These are phyloP conservation scores for Engystomops pustulosus DNA, from an alignment of 2,113 vertebrate genomes.

Conservation along the genomic window DNA sequence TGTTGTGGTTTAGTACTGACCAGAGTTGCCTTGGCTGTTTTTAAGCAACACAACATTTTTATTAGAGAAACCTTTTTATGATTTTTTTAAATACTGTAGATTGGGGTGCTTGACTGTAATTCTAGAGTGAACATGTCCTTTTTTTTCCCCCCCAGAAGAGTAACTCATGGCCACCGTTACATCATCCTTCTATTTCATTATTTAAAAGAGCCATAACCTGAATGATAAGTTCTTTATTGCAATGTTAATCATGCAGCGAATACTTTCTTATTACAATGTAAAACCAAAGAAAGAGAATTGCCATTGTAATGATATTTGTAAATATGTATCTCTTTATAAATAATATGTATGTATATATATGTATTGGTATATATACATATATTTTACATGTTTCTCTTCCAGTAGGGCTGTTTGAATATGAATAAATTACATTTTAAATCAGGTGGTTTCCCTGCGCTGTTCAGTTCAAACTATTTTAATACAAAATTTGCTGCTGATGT, in stretches of 20 bases:
- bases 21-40: constrained; percentile 56
- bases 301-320: constrained; percentile 56
- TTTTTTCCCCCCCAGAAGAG: background rate
- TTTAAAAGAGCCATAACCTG: constrained; percentile 27
- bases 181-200: background rate
- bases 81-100: constrained; percentile 46
- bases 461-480: background rate
- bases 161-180: background rate
- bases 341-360: constrained; percentile 48
- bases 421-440: constrained; percentile 49
- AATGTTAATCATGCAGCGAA: constrained; percentile 29
- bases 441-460: constrained; percentile 11
- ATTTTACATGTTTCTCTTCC: constrained; percentile 47
- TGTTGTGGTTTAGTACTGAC: constrained; percentile 49
- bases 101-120: constrained; percentile 32
- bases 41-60: constrained; percentile 31
- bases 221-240: background rate
- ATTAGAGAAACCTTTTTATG: constrained; percentile 18
- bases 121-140: constrained; percentile 31
- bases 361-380: constrained; percentile 58
- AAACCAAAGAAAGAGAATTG: constrained; percentile 53
- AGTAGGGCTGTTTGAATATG: constrained; percentile 47
- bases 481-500: background rate
- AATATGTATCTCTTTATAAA: constrained; percentile 59
- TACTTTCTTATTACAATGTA: constrained; percentile 19